These are phyloP conservation scores for Diarsia brunnea DNA, from an alignment of 2,888 invertebrate genomes.

Conservation along the genomic window DNA sequence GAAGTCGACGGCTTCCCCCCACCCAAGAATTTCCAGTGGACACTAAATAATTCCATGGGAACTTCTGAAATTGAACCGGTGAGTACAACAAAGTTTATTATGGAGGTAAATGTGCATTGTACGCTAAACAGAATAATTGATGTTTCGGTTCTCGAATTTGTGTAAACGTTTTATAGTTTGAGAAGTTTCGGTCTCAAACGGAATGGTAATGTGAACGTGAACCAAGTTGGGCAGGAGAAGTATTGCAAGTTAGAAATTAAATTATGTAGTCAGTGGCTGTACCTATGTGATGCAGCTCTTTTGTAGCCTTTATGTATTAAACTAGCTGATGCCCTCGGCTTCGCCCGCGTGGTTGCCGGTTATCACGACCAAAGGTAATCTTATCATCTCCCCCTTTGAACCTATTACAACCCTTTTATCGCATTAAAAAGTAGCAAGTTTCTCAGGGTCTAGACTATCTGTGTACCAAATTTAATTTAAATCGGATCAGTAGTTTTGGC, in stretches of 20 bases:
- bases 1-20: slow-evolving; percentile 96
- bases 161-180: slow-evolving; percentile 22
- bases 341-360: too few relatives aligned
- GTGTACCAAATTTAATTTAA: too few relatives aligned
- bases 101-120: slow-evolving; percentile 41
- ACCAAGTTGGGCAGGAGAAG: slow-evolving; percentile 6
- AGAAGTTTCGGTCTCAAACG: slow-evolving; percentile 39
- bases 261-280: neutral
- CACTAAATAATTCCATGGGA: slow-evolving; percentile 97
- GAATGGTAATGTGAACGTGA: slow-evolving; percentile 37
- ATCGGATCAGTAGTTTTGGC: too few relatives aligned
- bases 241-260: slow-evolving; percentile 22
- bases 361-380: too few relatives aligned
- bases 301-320: neutral
- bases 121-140: slow-evolving; percentile 53
- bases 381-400: too few relatives aligned
- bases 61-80: slow-evolving; percentile 92
- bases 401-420: too few relatives aligned
- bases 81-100: slow-evolving; percentile 63
- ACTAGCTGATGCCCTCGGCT: too few relatives aligned
- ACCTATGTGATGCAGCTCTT: neutral
- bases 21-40: slow-evolving; percentile 96
- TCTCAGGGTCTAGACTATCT: too few relatives aligned
- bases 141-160: slow-evolving; percentile 34
- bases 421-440: too few relatives aligned